phyloP scores from a whole-genome alignment of 2,888 invertebrate genomes.

The Hyles lineata region DNA sequence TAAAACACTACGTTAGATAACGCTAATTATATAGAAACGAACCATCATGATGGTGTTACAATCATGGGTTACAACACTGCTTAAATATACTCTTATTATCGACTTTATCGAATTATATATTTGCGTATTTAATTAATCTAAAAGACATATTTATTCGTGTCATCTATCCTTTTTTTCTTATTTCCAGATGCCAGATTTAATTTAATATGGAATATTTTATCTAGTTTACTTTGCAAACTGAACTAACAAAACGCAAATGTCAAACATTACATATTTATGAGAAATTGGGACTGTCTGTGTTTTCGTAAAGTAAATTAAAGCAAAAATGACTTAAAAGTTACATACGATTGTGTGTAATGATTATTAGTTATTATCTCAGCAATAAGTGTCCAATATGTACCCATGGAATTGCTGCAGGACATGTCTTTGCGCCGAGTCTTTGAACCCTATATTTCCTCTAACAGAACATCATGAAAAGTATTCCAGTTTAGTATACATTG shows the following conservation, averaged over 20 bases:
- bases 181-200: too few relatives aligned
- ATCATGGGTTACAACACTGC: too few relatives aligned
- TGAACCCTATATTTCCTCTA: conserved; percentile 62
- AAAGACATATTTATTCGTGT: too few relatives aligned
- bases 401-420: conserved; percentile 67
- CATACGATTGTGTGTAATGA: background rate
- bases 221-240: background rate
- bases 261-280: conserved; percentile 8
- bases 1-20: too few relatives aligned
- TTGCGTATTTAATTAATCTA: too few relatives aligned
- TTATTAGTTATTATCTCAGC: background rate
- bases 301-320: background rate
- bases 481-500: conserved; percentile 53
- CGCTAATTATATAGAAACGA: too few relatives aligned
- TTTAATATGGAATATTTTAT: background rate
- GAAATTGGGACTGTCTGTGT: background rate
- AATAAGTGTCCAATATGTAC: conserved; percentile 43
- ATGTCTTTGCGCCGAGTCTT: conserved; percentile 56
- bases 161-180: too few relatives aligned
- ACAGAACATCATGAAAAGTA: conserved; percentile 64
- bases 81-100: too few relatives aligned
- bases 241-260: conserved; percentile 2
- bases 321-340: background rate
- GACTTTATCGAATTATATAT: too few relatives aligned
- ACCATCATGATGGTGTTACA: too few relatives aligned